These are phyloP conservation scores for Uria lomvia DNA, from an alignment of 2,113 vertebrate species.

Conservation along the genomic window DNA sequence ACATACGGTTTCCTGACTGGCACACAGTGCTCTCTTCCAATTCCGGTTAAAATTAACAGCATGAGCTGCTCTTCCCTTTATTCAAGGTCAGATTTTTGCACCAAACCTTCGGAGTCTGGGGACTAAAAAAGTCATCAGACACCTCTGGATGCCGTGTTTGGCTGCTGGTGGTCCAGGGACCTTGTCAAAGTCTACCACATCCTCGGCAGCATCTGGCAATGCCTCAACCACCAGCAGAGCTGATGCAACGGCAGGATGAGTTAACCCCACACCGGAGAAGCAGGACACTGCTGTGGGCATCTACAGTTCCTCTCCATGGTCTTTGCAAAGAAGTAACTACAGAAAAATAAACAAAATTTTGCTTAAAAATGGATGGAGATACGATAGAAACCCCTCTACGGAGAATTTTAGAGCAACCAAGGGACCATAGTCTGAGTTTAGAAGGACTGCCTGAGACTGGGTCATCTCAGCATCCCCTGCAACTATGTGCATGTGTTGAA, in stretches of 20 bases:
- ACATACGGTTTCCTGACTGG: fast-evolving
- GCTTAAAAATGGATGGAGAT: not conserved
- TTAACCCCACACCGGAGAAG: fast-evolving
- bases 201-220: fast-evolving
- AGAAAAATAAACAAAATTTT: not conserved
- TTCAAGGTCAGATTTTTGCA: not conserved
- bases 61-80: not conserved
- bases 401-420: not conserved
- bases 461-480: not conserved
- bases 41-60: not conserved
- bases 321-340: not conserved
- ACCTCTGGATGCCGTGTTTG: not conserved
- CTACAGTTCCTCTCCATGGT: fast-evolving
- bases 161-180: not conserved
- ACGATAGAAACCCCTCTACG: not conserved
- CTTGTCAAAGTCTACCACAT: not conserved
- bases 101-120: not conserved
- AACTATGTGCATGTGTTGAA: not conserved
- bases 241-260: not conserved
- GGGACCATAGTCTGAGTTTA: not conserved
- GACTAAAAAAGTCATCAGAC: not conserved
- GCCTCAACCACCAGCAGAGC: not conserved
- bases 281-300: not conserved
- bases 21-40: not conserved
- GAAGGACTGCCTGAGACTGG: not conserved